phyloP scores from a whole-genome alignment of 2,888 invertebrate genomes.

The Sphaeridia pumilis region DNA sequence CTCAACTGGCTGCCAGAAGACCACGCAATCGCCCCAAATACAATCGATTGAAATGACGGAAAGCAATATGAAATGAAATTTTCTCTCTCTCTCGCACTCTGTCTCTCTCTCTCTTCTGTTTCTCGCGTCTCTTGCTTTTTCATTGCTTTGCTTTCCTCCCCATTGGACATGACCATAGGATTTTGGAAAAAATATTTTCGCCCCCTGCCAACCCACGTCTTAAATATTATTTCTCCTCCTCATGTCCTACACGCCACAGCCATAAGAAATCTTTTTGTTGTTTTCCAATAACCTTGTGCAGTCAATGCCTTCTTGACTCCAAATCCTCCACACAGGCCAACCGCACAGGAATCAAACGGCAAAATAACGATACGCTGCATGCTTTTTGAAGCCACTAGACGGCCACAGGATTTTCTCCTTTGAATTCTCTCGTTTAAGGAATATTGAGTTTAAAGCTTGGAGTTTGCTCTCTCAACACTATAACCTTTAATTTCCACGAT shows the following conservation, averaged over 20 bases:
- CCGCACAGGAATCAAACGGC: neutral
- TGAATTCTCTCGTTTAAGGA: no score
- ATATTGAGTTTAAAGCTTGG: no score
- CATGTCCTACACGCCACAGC: neutral
- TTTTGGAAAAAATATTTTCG: conserved; percentile 30
- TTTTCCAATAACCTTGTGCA: neutral
- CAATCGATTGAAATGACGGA: conserved; percentile 37
- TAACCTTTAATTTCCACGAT: no score
- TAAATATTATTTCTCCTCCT: conserved; percentile 12
- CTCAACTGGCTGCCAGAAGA: conserved; percentile 25
- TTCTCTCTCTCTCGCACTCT: conserved; percentile 13
- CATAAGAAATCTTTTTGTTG: neutral
- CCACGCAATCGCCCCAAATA: conserved; percentile 37
- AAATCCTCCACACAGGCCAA: neutral
- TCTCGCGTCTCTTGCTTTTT: conserved; percentile 29
- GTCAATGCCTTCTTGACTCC: neutral
- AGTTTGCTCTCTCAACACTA: no score
- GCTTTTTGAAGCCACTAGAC: neutral
- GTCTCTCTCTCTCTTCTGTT: conserved; percentile 6
- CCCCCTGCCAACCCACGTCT: conserved; percentile 9
- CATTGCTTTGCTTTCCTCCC: conserved; percentile 34
- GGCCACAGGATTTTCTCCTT: no score
- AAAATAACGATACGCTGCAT: neutral
- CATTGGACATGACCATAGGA: conserved; percentile 28
- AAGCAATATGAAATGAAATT: conserved; percentile 34